These are phyloP conservation scores for Molorchus minor DNA, from an alignment of 2,888 invertebrate genomes.

Conservation along the genomic window DNA sequence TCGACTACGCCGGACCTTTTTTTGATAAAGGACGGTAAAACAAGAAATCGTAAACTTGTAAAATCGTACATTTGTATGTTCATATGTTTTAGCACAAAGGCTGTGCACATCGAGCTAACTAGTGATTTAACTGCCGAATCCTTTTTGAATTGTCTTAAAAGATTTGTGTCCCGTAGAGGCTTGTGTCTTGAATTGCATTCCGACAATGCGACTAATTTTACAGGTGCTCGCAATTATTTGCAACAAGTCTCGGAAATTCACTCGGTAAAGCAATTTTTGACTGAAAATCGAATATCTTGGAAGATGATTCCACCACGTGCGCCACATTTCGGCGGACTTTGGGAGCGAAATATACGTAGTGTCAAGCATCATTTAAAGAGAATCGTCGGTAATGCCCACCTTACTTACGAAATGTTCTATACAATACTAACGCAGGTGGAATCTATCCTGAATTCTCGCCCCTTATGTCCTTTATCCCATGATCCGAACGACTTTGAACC, in stretches of 20 bases:
- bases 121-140: constrained; percentile 22
- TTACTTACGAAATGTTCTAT: constrained; percentile 3
- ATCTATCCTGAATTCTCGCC: constrained; percentile 1
- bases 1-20: constrained; percentile 43
- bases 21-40: constrained; percentile 23
- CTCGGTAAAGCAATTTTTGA: neutral
- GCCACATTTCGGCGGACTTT: constrained; percentile 14
- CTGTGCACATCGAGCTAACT: constrained; percentile 21
- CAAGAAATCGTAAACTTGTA: constrained; percentile 18
- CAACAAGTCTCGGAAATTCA: neutral
- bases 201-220: constrained; percentile 16
- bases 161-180: constrained; percentile 28
- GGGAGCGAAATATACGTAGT: constrained; percentile 3
- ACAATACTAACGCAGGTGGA: constrained; percentile 1
- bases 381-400: neutral
- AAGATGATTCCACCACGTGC: constrained; percentile 3
- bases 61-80: constrained; percentile 27
- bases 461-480: neutral
- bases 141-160: constrained; percentile 21
- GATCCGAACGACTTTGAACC: constrained; percentile 11
- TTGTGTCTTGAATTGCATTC: constrained; percentile 10
- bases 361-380: neutral
- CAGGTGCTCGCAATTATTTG: neutral
- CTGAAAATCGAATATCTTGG: neutral
- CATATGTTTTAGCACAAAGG: constrained; percentile 20